phyloP scores from a whole-genome alignment of 2,888 invertebrate species.

The Stenoptilia bipunctidactyla region DNA sequence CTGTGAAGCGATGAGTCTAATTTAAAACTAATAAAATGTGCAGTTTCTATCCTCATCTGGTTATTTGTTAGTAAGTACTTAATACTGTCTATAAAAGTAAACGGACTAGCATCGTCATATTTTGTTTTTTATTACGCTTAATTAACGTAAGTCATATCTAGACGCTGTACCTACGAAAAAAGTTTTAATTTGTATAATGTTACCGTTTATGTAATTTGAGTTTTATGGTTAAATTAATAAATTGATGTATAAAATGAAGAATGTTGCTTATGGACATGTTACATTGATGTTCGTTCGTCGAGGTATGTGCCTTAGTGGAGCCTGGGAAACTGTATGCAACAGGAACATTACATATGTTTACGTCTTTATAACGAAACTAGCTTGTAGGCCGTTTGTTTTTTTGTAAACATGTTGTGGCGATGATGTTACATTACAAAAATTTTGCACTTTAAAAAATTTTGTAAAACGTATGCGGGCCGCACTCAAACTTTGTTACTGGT shows the following conservation, averaged over 20 bases:
- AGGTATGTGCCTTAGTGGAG: too few species aligned
- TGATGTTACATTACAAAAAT: too few species aligned
- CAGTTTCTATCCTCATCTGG: neutral
- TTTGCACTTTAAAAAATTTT: too few species aligned
- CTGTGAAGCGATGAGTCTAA: neutral
- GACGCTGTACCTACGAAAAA: conserved; percentile 28
- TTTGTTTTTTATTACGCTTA: conserved; percentile 21
- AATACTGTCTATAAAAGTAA: conserved; percentile 25
- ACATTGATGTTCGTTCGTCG: neutral
- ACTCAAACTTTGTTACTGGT: too few species aligned
- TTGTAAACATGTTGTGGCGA: too few species aligned
- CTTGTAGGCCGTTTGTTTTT: too few species aligned
- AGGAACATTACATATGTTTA: too few species aligned
- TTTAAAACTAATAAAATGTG: neutral
- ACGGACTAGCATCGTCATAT: conserved; percentile 21
- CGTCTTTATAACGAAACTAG: too few species aligned
- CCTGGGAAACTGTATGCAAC: too few species aligned
- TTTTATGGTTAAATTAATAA: conserved; percentile 40
- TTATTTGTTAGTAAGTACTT: neutral
- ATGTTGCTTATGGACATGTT: conserved; percentile 13
- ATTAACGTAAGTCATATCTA: conserved; percentile 20
- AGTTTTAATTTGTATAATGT: conserved; percentile 41
- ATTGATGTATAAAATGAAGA: conserved; percentile 16
- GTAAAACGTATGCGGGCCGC: too few species aligned
- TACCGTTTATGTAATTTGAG: conserved; percentile 42